Evolutionary conservation across 2,113 vertebrate species (phyloP).

Genomic region (Ptilorrhoa leucosticta): DNA sequence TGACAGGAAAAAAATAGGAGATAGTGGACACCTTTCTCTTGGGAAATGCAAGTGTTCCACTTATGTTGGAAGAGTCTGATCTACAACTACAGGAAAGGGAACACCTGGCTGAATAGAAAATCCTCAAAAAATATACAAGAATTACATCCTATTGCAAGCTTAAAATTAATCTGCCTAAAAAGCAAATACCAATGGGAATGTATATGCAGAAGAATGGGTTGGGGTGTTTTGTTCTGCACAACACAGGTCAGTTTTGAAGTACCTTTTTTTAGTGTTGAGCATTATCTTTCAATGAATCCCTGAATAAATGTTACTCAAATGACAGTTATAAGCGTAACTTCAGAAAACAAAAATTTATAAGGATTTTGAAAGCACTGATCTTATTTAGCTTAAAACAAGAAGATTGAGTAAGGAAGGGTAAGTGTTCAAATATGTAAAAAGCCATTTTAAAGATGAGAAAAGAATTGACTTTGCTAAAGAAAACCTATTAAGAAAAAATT

Average conservation of each 20-base stretch:
- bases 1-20: not conserved
- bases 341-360: not conserved
- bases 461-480: not conserved
- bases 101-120: not conserved
- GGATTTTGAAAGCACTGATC: not conserved
- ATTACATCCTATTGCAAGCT: not conserved
- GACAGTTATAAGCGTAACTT: not conserved
- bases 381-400: not conserved
- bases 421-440: not conserved
- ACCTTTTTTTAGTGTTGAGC: not conserved
- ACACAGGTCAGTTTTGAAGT: not conserved
- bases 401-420: not conserved
- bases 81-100: not conserved
- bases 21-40: not conserved
- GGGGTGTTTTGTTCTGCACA: not conserved
- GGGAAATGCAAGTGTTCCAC: rapidly evolving
- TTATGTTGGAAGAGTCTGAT: not conserved
- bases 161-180: not conserved
- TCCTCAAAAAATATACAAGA: not conserved
- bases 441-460: not conserved
- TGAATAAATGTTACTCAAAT: not conserved
- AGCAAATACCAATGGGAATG: not conserved
- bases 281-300: not conserved
- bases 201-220: not conserved
- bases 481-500: not conserved